Conservation (phyloP, 2,113 vertebrate genomes). For the Syngnathus floridae region DNA sequence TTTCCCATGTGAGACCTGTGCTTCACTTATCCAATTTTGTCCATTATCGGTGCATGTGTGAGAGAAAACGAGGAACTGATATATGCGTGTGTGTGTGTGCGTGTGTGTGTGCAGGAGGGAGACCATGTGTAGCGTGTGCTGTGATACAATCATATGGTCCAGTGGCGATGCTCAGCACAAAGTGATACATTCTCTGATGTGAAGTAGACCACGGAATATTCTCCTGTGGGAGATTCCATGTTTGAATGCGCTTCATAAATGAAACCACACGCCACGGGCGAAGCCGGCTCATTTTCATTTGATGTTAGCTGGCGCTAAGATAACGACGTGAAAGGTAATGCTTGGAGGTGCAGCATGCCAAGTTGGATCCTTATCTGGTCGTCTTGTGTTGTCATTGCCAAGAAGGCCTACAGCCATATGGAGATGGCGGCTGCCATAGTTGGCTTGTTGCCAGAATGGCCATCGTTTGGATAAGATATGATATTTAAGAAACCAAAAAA, state of each 20-base stretch:
- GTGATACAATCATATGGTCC: constrained; percentile 11
- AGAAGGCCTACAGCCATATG: constrained; percentile 36
- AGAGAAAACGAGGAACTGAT: constrained; percentile 28
- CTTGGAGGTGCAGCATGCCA: constrained; percentile 14
- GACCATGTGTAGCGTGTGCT: neutral
- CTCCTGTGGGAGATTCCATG: constrained; percentile 1
- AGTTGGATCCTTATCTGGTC: constrained; percentile 31
- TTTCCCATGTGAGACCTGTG: constrained; percentile 29
- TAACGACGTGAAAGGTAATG: neutral
- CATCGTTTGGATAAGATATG: too few relatives aligned
- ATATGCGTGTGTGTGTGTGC: neutral
- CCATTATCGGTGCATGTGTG: constrained; percentile 29
- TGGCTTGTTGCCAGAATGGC: neutral
- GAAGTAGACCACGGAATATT: constrained; percentile 8
- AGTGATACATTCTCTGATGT: constrained; percentile 4
- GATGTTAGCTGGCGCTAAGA: neutral
- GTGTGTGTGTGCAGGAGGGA: neutral
- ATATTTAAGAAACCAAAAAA: too few relatives aligned
- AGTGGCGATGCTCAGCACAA: constrained; percentile 7
- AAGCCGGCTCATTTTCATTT: neutral
- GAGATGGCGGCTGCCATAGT: neutral
- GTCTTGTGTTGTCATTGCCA: constrained; percentile 23
- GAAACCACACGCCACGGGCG: neutral
- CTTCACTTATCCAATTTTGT: constrained; percentile 36
- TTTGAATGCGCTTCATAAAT: neutral